Evolutionary conservation across 2,888 invertebrate species (phyloP).

Genomic region (Nemotelus nigrinus): DNA sequence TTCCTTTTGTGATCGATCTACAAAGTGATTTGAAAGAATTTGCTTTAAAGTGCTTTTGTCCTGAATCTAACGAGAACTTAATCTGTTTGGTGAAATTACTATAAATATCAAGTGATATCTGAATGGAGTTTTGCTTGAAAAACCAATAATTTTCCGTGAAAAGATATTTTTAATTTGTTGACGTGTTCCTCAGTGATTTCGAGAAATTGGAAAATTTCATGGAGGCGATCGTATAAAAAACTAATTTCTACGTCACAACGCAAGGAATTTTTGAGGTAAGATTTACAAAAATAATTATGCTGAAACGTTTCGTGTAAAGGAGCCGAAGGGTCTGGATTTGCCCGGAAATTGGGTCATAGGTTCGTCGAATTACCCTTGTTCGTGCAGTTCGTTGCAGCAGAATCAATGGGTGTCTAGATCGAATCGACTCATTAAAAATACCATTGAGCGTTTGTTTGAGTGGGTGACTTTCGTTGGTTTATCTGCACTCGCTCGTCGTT

Average conservation of each 20-base stretch:
- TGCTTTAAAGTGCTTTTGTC: too few relatives aligned
- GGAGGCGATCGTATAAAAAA: background rate
- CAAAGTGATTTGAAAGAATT: too few relatives aligned
- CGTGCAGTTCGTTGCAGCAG: constrained; percentile 6
- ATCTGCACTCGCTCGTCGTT: background rate
- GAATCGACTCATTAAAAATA: background rate
- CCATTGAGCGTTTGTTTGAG: constrained; percentile 30
- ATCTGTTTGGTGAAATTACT: too few relatives aligned
- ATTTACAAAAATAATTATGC: too few relatives aligned
- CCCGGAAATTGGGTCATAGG: constrained; percentile 27
- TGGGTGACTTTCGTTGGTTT: constrained; percentile 24
- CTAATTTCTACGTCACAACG: background rate
- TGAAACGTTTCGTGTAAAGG: too few relatives aligned
- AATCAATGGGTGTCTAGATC: too few relatives aligned
- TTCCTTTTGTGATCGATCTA: too few relatives aligned
- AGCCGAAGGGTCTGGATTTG: too few relatives aligned
- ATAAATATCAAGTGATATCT: too few relatives aligned
- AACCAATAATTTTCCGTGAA: background rate
- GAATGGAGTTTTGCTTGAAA: background rate
- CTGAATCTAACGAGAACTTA: too few relatives aligned
- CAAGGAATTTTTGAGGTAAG: constrained; percentile 17
- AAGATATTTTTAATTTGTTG: constrained; percentile 25
- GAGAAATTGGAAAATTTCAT: constrained; percentile 12
- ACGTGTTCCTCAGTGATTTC: constrained; percentile 32
- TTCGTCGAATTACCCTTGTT: constrained; percentile 4